Base-by-base conservation (phyloP, 2,113 vertebrate genomes). In the Empidonax alnorum region DNA sequence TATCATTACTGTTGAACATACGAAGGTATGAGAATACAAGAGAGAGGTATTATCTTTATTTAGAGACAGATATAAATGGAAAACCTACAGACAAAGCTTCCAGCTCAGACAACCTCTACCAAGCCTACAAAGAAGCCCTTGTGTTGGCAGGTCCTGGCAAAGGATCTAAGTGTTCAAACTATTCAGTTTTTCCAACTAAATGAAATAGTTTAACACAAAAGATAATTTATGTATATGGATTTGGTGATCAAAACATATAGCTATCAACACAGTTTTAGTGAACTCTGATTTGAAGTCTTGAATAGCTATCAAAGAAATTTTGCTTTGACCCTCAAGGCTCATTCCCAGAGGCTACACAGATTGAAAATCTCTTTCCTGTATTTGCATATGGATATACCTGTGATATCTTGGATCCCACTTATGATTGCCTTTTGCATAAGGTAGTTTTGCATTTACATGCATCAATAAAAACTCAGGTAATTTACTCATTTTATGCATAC, bases 101-200 rank as follows among this genome's bases (percentile, higher is more conserved):
- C 52, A 93, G 42, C 47, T 85, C 67, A 88, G 85, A 50, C 79
- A 93, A 90, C 8, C 72, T 81, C 72, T n/a, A 37, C n/a, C 80
- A 89, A 93, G 76, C 33, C 56, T 89, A 92, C 65, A 71, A 89
- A 92, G 76, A 88, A 67, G 52, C 13, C 52, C 52, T 77, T 92
- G 80, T 87, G 65, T 56, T 95, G 86, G 89, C 86, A 95, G 68
- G 74, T 78, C 73, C 80, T 92, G 86, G 73, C 76, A 94, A 89
- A 74, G 61, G 44, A 89, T 87, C 61, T 84, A 75, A 92, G 76
- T 12, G 12, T 52, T n/a, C 39, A 50, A 90, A 81, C 61, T 61
- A 78, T 31, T 87, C 73, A 0, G 19, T 81, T 95, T 93, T 92
- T 95, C 68, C 76, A 90, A 52, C 27, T 50, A 39, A 24, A 46